phyloP scores from a whole-genome alignment of 1,140 invertebrate species.

The Octopus bimaculoides region DNA sequence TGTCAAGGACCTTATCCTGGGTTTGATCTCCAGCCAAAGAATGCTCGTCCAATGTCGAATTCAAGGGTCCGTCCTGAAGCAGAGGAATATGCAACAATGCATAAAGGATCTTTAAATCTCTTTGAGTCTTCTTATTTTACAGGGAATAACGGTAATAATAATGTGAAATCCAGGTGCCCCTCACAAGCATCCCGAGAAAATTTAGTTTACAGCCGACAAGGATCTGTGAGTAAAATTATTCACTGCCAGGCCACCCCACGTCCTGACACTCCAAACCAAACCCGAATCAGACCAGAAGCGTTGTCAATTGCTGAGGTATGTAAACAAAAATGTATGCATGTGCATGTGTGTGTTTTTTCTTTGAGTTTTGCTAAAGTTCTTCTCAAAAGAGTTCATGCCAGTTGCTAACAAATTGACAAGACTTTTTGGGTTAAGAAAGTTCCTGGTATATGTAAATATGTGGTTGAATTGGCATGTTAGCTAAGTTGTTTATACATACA shows the following conservation, averaged over 20 bases:
- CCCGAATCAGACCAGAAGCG: slow-evolving; percentile 36
- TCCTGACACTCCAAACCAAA: slow-evolving; percentile 27
- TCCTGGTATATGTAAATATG: not conserved
- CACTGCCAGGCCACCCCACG: slow-evolving; percentile 34
- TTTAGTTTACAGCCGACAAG: slow-evolving; percentile 37
- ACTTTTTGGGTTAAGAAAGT: not conserved
- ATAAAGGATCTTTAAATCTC: slow-evolving; percentile 36
- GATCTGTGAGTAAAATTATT: slow-evolving; percentile 38
- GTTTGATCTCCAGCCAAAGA: slow-evolving; percentile 37
- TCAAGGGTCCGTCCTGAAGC: slow-evolving; percentile 41
- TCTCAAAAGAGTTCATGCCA: not conserved
- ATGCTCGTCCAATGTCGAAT: slow-evolving; percentile 30
- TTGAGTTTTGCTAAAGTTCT: not conserved
- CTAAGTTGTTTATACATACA: no score
- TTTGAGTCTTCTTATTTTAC: not conserved
- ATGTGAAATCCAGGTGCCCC: slow-evolving; percentile 40
- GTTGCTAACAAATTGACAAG: not conserved
- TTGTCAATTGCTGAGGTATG: slow-evolving; percentile 35
- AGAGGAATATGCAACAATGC: slow-evolving; percentile 30
- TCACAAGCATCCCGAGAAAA: slow-evolving; percentile 33
- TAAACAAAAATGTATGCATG: not conserved
- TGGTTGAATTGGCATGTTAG: not conserved
- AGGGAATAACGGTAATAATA: slow-evolving; percentile 21
- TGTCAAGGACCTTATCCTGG: slow-evolving; percentile 40
- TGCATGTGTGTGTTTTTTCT: not conserved